Evolutionary conservation across 2,113 vertebrate genomes (phyloP).

Genomic region (Archocentrus centrarchus): DNA sequence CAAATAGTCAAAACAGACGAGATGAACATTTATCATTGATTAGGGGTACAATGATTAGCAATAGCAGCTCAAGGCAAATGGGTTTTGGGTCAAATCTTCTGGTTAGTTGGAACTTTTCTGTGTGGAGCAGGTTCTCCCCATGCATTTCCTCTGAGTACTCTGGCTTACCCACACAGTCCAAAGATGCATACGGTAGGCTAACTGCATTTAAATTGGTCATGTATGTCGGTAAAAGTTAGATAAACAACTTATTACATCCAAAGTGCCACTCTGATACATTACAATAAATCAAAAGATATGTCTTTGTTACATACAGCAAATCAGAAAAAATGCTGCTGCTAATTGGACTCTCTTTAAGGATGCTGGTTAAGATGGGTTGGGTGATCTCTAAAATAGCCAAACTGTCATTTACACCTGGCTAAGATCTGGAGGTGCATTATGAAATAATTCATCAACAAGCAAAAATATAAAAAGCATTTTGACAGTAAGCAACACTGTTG

Average conservation of each 20-base stretch:
- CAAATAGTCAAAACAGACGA: background rate
- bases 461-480: background rate
- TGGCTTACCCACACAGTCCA: background rate
- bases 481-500: background rate
- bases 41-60: background rate
- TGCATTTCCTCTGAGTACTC: background rate
- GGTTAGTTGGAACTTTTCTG: background rate
- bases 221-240: background rate
- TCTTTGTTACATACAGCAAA: background rate
- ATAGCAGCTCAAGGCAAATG: background rate
- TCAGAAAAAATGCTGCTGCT: too few species aligned
- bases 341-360: background rate
- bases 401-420: background rate
- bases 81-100: background rate
- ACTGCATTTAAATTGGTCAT: background rate
- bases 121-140: background rate
- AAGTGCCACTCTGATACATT: background rate
- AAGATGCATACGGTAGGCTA: background rate
- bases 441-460: background rate
- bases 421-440: background rate
- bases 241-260: background rate
- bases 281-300: background rate
- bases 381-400: background rate
- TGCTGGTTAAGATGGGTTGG: background rate
- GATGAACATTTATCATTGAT: background rate